These are phyloP conservation scores for Ochlodes sylvanus DNA, from an alignment of 2,888 invertebrate genomes.

Conservation along the genomic window DNA sequence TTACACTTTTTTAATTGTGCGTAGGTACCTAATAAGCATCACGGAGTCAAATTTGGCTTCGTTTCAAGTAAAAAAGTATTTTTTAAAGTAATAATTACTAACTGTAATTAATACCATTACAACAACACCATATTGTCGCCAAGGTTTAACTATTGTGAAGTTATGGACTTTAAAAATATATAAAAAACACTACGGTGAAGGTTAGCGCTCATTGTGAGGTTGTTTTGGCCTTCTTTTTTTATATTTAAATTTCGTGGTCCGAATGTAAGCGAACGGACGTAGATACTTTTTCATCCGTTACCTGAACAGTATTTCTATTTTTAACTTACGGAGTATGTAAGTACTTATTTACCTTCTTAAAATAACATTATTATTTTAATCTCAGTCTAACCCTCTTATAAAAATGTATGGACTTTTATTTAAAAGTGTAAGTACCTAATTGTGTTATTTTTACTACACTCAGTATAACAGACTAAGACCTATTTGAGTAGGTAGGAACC, in stretches of 20 bases:
- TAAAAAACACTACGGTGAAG: constrained; percentile 7
- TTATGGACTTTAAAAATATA: constrained; percentile 33
- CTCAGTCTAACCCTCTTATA: too few relatives aligned
- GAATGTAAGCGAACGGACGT: background rate
- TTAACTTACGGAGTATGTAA: background rate
- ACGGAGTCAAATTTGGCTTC: too few relatives aligned
- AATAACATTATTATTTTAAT: too few relatives aligned
- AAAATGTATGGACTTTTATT: too few relatives aligned
- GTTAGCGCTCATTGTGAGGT: background rate
- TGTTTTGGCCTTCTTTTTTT: background rate
- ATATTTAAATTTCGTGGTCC: background rate
- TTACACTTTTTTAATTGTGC: too few relatives aligned
- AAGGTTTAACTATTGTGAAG: constrained; percentile 42
- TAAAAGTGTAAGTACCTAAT: too few relatives aligned
- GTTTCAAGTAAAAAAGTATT: background rate
- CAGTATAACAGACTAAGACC: too few relatives aligned
- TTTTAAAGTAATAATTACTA: background rate
- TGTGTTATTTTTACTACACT: too few relatives aligned
- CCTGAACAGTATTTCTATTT: background rate
- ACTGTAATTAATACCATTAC: constrained; percentile 22
- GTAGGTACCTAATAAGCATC: too few relatives aligned
- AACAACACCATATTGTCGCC: constrained; percentile 39
- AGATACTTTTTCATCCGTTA: background rate
- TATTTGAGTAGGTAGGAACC: too few relatives aligned
- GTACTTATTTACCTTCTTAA: too few relatives aligned